These are phyloP conservation scores for Atrina japonica DNA, from an alignment of 2,888 invertebrate genomes.

Conservation along the genomic window DNA sequence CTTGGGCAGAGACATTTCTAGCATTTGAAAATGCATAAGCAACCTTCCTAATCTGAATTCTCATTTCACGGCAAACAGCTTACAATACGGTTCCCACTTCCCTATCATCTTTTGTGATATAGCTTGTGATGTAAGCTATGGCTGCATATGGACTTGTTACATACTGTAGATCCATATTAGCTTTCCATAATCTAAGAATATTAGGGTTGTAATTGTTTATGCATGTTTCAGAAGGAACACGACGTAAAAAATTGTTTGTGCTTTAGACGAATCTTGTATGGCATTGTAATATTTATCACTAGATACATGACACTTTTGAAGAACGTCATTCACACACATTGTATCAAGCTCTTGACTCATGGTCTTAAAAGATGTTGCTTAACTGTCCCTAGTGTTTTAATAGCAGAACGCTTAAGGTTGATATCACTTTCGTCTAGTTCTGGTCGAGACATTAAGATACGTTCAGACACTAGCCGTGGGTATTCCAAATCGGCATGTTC, in stretches of 20 bases:
- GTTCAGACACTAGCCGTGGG: conserved; percentile 33
- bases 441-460: conserved; percentile 17
- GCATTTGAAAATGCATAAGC: conserved; percentile 54
- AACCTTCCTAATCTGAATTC: conserved; percentile 46
- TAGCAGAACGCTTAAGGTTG: conserved; percentile 18
- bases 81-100: conserved; percentile 39
- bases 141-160: conserved; percentile 74
- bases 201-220: conserved; percentile 41
- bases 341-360: conserved; percentile 29
- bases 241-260: conserved; percentile 29
- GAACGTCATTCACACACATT: conserved; percentile 18
- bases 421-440: conserved; percentile 21
- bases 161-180: conserved; percentile 23
- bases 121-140: conserved; percentile 68
- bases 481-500: conserved; percentile 36
- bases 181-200: conserved; percentile 27
- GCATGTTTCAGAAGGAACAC: conserved; percentile 45
- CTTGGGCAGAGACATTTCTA: conserved; percentile 59
- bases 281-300: conserved; percentile 26
- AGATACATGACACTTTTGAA: conserved; percentile 18
- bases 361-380: conserved; percentile 36
- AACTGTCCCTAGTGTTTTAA: conserved; percentile 27
- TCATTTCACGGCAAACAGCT: conserved; percentile 42
- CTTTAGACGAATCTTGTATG: conserved; percentile 27
- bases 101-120: conserved; percentile 50